Conservation (phyloP, 2,797 vertebrate genomes). For the Clarias fuscus region DNA sequence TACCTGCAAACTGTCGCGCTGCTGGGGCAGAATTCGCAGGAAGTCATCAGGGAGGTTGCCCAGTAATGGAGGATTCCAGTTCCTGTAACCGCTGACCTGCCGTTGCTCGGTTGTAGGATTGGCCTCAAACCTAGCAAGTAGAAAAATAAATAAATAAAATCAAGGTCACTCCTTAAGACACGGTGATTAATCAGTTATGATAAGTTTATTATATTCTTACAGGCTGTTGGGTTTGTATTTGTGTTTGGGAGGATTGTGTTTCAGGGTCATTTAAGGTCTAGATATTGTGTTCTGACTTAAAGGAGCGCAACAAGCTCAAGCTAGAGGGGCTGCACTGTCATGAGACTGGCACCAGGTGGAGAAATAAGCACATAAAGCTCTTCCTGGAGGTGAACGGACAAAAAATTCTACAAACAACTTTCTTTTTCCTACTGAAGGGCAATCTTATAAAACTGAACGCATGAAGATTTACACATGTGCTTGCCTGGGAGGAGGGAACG, state of each 20-base stretch:
- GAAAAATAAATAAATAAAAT: conserved; percentile 1
- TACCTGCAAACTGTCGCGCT: conserved; percentile 68
- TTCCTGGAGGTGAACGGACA: background rate
- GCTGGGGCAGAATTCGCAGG: conserved; percentile 90
- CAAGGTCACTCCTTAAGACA: conserved; percentile 5
- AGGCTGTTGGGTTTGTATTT: background rate
- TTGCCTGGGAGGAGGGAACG: conserved; percentile 85
- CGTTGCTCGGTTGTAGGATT: conserved; percentile 66
- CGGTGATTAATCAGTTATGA: background rate
- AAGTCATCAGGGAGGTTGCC: conserved; percentile 94
- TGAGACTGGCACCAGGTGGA: conserved; percentile 30
- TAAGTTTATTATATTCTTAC: background rate
- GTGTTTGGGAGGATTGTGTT: background rate
- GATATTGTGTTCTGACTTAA: background rate
- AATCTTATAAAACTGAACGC: background rate
- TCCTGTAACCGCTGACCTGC: conserved; percentile 78
- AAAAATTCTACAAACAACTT: background rate
- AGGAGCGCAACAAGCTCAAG: background rate
- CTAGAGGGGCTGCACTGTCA: conserved; percentile 13
- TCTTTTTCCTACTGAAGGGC: background rate
- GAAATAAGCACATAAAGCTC: background rate
- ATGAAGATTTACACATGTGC: background rate
- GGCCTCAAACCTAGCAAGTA: conserved; percentile 74
- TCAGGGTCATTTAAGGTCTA: background rate
- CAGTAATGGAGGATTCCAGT: conserved; percentile 92